These are phyloP conservation scores for Harpagifer antarcticus DNA, from an alignment of 2,797 vertebrate genomes.

Conservation along the genomic window DNA sequence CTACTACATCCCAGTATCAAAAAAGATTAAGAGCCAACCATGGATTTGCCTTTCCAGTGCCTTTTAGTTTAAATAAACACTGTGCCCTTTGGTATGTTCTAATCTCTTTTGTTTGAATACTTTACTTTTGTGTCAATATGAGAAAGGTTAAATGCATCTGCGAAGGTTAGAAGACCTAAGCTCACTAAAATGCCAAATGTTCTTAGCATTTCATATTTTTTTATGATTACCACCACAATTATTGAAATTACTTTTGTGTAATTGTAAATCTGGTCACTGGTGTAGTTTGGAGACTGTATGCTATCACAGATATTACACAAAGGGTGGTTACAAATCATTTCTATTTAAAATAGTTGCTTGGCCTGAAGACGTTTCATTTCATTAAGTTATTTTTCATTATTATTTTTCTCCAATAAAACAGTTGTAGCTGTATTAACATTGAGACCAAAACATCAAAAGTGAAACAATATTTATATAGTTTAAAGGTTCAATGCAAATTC, in stretches of 20 bases:
- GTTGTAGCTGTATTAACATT: no score
- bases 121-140: conserved; percentile 12
- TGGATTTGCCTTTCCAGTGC: no score
- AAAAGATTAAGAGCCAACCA: no score
- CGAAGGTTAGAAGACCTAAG: background rate
- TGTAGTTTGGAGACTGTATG: background rate
- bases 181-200: background rate
- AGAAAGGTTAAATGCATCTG: background rate
- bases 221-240: background rate
- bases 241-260: background rate
- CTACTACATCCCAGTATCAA: no score
- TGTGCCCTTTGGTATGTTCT: background rate
- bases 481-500: background rate
- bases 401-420: no score
- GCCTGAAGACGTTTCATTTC: no score
- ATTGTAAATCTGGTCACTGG: background rate
- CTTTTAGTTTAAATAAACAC: background rate
- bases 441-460: background rate
- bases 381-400: no score
- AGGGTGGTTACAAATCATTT: background rate
- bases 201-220: background rate
- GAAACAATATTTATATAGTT: background rate
- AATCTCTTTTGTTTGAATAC: conserved; percentile 14
- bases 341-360: background rate
- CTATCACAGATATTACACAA: background rate